phyloP scores from a whole-genome alignment of 2,888 invertebrate genomes.

The Lobophora halterata region DNA sequence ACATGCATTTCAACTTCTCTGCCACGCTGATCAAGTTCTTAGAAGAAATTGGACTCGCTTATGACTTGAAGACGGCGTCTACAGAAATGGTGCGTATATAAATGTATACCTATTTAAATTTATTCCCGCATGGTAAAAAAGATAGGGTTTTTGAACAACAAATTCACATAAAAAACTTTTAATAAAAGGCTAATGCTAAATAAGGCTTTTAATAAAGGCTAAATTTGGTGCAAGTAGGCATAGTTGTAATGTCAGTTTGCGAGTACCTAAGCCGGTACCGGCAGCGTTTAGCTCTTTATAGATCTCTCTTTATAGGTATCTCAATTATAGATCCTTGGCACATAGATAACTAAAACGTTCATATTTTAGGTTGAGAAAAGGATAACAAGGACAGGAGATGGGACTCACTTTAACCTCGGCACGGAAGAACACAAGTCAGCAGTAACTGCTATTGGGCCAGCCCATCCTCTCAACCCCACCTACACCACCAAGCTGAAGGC shows the following conservation, averaged over 20 bases:
- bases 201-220: too few relatives aligned
- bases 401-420: conserved; percentile 79
- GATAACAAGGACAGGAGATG: conserved; percentile 83
- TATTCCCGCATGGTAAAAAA: too few relatives aligned
- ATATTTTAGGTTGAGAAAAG: conserved; percentile 72
- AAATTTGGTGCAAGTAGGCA: too few relatives aligned
- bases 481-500: conserved; percentile 51
- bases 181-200: too few relatives aligned
- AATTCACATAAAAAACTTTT: too few relatives aligned
- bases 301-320: too few relatives aligned
- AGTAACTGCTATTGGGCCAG: conserved; percentile 53
- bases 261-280: too few relatives aligned
- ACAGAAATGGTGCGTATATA: conserved; percentile 57
- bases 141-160: too few relatives aligned
- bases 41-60: conserved; percentile 81
- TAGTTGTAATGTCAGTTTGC: too few relatives aligned
- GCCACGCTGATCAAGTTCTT: conserved; percentile 82
- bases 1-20: conserved; percentile 82
- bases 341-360: background rate
- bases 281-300: too few relatives aligned
- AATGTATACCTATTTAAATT: background rate
- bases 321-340: too few relatives aligned
- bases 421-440: conserved; percentile 51
- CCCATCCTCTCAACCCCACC: conserved; percentile 67
- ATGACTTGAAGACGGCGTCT: conserved; percentile 80